Conservation (phyloP, 1,140 invertebrate genomes). For the Drosophila sp. region DNA sequence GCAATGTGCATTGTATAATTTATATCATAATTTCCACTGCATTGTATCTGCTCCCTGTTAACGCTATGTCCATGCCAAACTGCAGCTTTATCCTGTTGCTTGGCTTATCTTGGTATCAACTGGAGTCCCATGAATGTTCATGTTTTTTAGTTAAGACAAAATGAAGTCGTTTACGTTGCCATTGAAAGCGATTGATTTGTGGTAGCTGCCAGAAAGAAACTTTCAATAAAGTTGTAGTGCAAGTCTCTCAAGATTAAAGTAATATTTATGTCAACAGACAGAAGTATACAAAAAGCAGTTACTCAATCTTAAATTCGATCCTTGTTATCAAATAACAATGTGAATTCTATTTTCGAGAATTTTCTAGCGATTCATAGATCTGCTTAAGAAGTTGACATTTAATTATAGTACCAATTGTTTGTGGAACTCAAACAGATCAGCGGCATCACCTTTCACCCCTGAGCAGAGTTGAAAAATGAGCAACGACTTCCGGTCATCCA, state of each 20-base stretch:
- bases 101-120: slow-evolving; percentile 69
- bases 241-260: too few relatives aligned
- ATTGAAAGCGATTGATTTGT: slow-evolving; percentile 27
- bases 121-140: slow-evolving; percentile 30
- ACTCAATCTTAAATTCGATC: not conserved
- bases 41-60: slow-evolving; percentile 40
- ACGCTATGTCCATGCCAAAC: not conserved
- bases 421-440: slow-evolving; percentile 37
- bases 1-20: slow-evolving; percentile 81
- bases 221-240: not conserved
- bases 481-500: slow-evolving; percentile 70
- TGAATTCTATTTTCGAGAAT: slow-evolving; percentile 2
- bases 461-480: slow-evolving; percentile 3
- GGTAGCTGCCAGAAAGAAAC: not conserved
- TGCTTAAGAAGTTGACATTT: slow-evolving; percentile 33
- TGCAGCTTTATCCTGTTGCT: slow-evolving; percentile 50
- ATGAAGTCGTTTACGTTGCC: slow-evolving; percentile 20
- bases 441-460: slow-evolving; percentile 50
- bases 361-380: not conserved
- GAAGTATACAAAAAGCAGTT: not conserved
- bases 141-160: slow-evolving; percentile 15
- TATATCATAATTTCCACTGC: slow-evolving; percentile 75
- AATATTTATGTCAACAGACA: not conserved
- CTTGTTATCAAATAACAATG: not conserved
- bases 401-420: slow-evolving; percentile 40